Conservation (phyloP, 2,113 vertebrate species). For the Cariama cristata region DNA sequence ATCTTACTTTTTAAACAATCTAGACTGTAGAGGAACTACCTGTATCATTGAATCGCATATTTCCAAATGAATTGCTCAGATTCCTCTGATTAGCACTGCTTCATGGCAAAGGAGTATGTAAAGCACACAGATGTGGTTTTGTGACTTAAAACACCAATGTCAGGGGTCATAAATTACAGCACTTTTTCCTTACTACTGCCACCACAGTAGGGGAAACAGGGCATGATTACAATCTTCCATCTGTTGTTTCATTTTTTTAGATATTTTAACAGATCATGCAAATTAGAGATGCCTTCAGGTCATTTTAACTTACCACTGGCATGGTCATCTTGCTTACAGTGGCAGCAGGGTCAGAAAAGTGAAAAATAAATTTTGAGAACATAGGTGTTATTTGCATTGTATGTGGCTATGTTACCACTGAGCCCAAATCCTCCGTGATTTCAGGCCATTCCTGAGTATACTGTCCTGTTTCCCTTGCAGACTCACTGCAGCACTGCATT, state of each 20-base stretch:
- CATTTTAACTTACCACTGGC: neutral
- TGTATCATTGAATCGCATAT: neutral
- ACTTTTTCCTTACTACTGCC: neutral
- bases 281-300: neutral
- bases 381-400: neutral
- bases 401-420: neutral
- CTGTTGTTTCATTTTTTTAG: neutral
- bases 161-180: neutral
- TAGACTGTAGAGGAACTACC: neutral
- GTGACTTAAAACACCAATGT: neutral
- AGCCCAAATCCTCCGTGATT: neutral
- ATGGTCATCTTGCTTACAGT: neutral
- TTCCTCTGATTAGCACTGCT: neutral
- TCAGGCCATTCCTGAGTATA: neutral
- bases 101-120: neutral
- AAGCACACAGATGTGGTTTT: neutral
- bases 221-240: neutral
- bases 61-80: neutral
- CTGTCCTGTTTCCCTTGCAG: neutral
- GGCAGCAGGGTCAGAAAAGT: neutral
- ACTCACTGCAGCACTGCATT: neutral
- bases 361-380: neutral
- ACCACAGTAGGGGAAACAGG: neutral
- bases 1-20: neutral
- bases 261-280: neutral